Conservation (phyloP, 2,888 invertebrate species). For the Pollenia amentaria region DNA sequence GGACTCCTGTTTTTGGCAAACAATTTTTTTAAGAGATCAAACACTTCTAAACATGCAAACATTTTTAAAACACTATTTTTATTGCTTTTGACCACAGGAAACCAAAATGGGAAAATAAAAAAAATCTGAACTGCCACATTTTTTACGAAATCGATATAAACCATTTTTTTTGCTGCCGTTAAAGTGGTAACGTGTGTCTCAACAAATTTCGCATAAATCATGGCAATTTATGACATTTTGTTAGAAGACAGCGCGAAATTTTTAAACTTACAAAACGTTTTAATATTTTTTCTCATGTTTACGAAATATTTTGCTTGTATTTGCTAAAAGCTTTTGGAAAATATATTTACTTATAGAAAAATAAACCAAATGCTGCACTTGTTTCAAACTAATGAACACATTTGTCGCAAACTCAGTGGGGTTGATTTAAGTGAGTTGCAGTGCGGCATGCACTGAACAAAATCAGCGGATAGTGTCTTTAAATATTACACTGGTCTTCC, state of each 20-base stretch:
- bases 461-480: background rate
- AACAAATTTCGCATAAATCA: conserved; percentile 73
- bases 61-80: conserved; percentile 9
- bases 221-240: conserved; percentile 71
- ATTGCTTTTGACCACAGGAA: conserved; percentile 37
- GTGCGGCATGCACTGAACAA: conserved; percentile 6
- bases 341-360: background rate
- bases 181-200: conserved; percentile 69
- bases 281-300: conserved; percentile 21
- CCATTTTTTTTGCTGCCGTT: background rate
- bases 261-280: conserved; percentile 43
- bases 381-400: conserved; percentile 72
- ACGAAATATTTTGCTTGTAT: conserved; percentile 46
- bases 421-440: background rate
- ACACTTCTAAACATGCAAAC: conserved; percentile 38
- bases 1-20: background rate
- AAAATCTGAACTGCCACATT: conserved; percentile 8
- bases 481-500: no score
- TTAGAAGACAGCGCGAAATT: conserved; percentile 56
- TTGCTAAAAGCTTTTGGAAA: conserved; percentile 37
- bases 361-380: conserved; percentile 69
- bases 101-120: conserved; percentile 20
- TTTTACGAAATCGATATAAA: conserved; percentile 30
- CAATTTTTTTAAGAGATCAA: background rate
- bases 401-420: conserved; percentile 71